Base-by-base conservation (phyloP, 2,113 vertebrate species). In the Mastomys coucha region DNA sequence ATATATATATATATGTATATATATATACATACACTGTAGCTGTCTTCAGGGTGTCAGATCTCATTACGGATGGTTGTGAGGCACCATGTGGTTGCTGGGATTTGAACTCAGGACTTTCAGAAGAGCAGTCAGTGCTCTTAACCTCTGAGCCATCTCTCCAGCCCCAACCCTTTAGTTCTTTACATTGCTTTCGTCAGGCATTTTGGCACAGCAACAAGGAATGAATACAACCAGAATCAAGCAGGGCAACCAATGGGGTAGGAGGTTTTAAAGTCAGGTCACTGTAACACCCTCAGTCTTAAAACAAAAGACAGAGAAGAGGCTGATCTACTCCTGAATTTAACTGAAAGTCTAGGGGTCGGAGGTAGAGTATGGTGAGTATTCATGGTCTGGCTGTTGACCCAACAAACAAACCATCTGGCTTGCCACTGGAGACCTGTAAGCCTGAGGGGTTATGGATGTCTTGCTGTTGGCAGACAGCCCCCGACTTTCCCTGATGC, bases 381-480 rank as follows among this genome's bases (percentile, higher is more conserved):
- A 24, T 39, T 45, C 2, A 70, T 28, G 24, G 51, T 39, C 36
- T 67, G 12, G 56, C 80, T 13, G 53, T 7, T 53, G 33, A 67
- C 9, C 39, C 0, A 60, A 24, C 33, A n/a, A 73, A 39, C n/a
- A 11, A 5, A 4, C n/a, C 60, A 69, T 13, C 39, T 1, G 11
- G 7, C 1, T 65, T 28, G 28, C 84, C n/a, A 1, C 65, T 58
- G 13, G 13, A 92, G 42, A 31, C 58, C 20, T 2, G 7, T 10
- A 16, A 58, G 7, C 58, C 65, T 49, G 36, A 7, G 14, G 0
- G 51, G 28, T 45, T 0, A 17, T 0, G 17, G 28, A 51, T 56
- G 53, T 81, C 63, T 87, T 33, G 51, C 24, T 53, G 1, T 8
- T 11, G 53, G 72, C 9, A 4, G 49, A 67, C 28, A 26, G 11